These are phyloP conservation scores for Rhinoderma darwinii DNA, from an alignment of 2,113 vertebrate species.

Conservation along the genomic window DNA sequence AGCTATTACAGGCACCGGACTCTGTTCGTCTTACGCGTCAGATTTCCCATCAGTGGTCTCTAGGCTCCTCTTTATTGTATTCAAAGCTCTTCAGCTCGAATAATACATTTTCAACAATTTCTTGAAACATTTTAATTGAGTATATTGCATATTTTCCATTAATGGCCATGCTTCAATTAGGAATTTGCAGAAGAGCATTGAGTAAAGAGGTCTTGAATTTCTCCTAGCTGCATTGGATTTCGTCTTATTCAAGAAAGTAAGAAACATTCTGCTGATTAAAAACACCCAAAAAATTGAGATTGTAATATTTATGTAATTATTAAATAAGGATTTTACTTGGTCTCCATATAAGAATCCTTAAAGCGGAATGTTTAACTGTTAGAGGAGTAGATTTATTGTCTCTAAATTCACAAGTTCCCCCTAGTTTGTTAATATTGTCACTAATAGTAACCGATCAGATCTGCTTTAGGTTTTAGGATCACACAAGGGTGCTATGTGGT, in stretches of 20 bases:
- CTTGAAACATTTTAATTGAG: constrained; percentile 57
- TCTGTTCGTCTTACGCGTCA: constrained; percentile 69
- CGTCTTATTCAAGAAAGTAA: neutral
- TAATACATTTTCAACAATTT: constrained; percentile 52
- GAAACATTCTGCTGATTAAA: neutral
- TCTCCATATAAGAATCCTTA: neutral
- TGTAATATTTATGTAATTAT: neutral
- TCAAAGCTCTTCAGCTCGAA: constrained; percentile 36
- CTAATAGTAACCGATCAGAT: too few species aligned
- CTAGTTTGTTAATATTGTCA: neutral
- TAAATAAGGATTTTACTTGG: neutral
- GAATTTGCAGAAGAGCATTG: neutral
- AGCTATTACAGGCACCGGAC: constrained; percentile 75
- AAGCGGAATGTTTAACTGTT: neutral
- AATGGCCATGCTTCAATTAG: constrained; percentile 27
- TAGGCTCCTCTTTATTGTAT: constrained; percentile 59
- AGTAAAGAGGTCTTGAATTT: constrained; percentile 21
- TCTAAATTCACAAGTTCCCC: neutral
- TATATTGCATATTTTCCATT: constrained; percentile 46
- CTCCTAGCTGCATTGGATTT: neutral
- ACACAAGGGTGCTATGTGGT: too few species aligned
- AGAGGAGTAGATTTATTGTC: neutral
- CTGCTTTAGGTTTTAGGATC: too few species aligned
- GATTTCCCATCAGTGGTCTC: constrained; percentile 73
- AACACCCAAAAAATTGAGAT: neutral